Evolutionary conservation across 2,113 vertebrate genomes (phyloP), one percentile per base, ranked within the genome.

Genomic region (Oryzias woworae): DNA sequence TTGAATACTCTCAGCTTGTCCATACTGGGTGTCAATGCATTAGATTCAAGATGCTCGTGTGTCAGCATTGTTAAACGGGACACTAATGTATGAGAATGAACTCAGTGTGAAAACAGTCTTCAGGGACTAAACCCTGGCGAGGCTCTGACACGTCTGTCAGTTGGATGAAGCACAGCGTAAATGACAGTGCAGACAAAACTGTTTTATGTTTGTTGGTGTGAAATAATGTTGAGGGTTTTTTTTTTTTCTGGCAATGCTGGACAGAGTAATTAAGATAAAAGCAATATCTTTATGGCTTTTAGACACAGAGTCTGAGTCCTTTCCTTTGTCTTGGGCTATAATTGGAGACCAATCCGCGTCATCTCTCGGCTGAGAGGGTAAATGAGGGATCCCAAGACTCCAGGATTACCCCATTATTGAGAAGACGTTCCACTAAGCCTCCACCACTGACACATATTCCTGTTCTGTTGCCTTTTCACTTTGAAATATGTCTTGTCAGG

Each of bases 401-500:
- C 74, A 73, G 90, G 91, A 92, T 92, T 92, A 92, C 87, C 89
- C 90, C 83, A 87, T 91, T 91, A 91, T 90, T 89, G 82, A 83
- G 77, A 74, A 90, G 86, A 91, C 86, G 87, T 90, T 90, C 77
- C 77, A 77, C 90, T 92, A 92, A 92, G 89, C 91, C 81, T 82
- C 82, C 77, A 80, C 87, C 89, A 87, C 86, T 90, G 91, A 92
- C 90, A 91, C 81, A 83, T 86, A 90, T 87, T 90, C 89, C 90
- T 91, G 84, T 90, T 89, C 89, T 90, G 77, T 84, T 84, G 88
- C 85, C 90, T 85, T 88, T 91, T 90, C 89, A 88, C 90, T 91
- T 91, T 91, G 88, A 92, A 92, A 92, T 86, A 85, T 87, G 87
- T 91, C 90, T 89, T 92, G 90, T 91, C 91, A 90, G 89, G 77